phyloP scores from a whole-genome alignment of 2,113 vertebrate species.

The Cairina moschata region DNA sequence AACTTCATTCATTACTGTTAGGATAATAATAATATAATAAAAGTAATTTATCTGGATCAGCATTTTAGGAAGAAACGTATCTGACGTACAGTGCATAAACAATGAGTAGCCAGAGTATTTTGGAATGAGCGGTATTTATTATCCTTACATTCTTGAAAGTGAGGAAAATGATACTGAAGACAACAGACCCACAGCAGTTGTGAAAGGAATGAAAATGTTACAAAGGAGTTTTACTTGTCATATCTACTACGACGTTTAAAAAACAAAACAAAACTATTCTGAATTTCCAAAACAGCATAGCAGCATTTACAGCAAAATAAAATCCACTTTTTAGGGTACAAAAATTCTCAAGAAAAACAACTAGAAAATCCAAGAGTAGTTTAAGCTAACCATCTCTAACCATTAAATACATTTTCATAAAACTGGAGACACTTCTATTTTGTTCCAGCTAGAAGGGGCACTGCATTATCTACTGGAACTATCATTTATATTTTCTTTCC shows the following conservation, averaged over 20 bases:
- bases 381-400: not conserved
- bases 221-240: not conserved
- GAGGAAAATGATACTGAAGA: not conserved
- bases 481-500: not conserved
- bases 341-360: not conserved
- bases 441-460: not conserved
- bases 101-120: not conserved
- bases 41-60: not conserved
- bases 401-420: not conserved
- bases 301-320: not conserved
- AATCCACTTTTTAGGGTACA: not conserved
- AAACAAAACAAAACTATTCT: not conserved
- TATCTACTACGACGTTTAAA: not conserved
- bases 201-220: not conserved
- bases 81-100: fast-evolving
- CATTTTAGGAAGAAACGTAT: not conserved
- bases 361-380: not conserved
- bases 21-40: not conserved
- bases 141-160: not conserved
- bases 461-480: not conserved
- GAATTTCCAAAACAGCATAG: not conserved
- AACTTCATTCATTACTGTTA: not conserved
- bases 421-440: not conserved
- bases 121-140: not conserved
- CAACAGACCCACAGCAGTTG: not conserved